These are phyloP conservation scores for Urocolius indicus DNA, from an alignment of 2,113 vertebrate species.

Conservation along the genomic window DNA sequence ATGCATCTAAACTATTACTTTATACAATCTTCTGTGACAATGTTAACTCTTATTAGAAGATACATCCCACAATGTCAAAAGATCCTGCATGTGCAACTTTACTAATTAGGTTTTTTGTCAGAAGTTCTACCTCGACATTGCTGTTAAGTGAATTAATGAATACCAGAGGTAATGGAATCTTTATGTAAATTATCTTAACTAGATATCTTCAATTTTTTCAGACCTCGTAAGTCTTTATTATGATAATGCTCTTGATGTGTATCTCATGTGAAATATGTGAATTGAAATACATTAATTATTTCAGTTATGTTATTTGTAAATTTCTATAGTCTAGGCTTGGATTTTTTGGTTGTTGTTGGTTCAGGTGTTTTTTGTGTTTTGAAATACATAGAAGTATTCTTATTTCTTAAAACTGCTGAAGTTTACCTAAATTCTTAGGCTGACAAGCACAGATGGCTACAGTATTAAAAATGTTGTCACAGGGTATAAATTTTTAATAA, in stretches of 20 bases:
- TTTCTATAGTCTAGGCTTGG: neutral
- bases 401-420: neutral
- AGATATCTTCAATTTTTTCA: neutral
- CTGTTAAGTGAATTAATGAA: slow-evolving; percentile 36
- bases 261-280: neutral
- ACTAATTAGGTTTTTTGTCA: neutral
- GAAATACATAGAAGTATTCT: neutral
- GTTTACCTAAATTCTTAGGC: neutral
- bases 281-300: neutral
- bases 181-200: slow-evolving; percentile 48
- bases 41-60: neutral
- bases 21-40: neutral
- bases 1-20: neutral
- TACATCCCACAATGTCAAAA: neutral
- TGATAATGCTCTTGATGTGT: neutral
- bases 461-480: slow-evolving; percentile 5
- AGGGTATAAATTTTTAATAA: slow-evolving; percentile 44
- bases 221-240: neutral
- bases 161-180: slow-evolving; percentile 35
- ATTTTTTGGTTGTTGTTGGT: neutral
- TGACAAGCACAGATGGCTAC: slow-evolving; percentile 2
- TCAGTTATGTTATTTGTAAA: neutral
- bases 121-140: neutral
- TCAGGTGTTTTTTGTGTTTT: neutral
- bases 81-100: neutral